These are phyloP conservation scores for Tenthredo amoena DNA, from an alignment of 2,888 invertebrate species.

Conservation along the genomic window DNA sequence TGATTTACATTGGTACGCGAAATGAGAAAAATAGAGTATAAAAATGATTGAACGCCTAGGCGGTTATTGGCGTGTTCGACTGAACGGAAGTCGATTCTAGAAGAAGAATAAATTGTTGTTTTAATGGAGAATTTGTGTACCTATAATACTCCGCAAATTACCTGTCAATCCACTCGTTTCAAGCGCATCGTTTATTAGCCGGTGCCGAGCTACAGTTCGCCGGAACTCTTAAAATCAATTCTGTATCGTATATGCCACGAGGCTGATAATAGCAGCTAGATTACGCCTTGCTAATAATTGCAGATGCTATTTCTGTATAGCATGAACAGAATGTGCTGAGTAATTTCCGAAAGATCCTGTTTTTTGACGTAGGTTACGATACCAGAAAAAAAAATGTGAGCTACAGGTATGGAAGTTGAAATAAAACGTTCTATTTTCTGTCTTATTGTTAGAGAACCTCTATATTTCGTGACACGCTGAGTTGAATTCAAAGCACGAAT, in stretches of 20 bases:
- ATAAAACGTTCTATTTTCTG: neutral
- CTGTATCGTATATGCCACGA: neutral
- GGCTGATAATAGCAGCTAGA: neutral
- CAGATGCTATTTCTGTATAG: neutral
- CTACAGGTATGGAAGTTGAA: neutral
- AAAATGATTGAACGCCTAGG: neutral
- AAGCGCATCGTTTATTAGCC: neutral
- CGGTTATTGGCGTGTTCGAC: neutral
- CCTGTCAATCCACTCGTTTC: neutral
- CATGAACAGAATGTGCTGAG: neutral
- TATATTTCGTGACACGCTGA: neutral
- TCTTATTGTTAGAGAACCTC: neutral
- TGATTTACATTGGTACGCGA: neutral
- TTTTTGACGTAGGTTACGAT: neutral
- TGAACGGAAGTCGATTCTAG: neutral
- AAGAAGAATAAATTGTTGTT: neutral
- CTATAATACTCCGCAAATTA: neutral
- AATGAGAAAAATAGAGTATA: neutral
- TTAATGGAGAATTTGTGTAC: neutral
- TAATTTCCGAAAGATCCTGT: neutral
- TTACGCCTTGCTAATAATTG: neutral
- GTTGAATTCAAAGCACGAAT: constrained; percentile 19
- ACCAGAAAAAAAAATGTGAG: neutral
- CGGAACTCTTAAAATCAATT: neutral
- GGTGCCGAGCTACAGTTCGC: neutral